Evolutionary conservation across 2,888 invertebrate genomes (phyloP), one percentile per base, ranked within the genome.

Genomic region (Hirtodrosophila histrioides): DNA sequence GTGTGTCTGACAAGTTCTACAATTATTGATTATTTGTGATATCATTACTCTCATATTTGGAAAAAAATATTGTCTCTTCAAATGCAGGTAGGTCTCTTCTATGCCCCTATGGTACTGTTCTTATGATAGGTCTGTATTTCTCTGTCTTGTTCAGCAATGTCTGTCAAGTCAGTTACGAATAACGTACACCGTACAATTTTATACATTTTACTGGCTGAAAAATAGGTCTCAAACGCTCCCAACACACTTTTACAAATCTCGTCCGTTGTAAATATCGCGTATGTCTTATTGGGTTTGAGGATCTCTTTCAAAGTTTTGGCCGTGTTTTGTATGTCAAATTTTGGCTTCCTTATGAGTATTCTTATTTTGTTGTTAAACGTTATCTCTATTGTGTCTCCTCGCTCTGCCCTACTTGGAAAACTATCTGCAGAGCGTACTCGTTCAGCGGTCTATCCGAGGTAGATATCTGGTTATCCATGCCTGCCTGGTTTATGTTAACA

Each of bases 21-120:
- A 55, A n/a, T 46, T 11, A 11, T 12, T 10, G 12, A 29, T 29
- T n/a, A 45, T 36, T 55, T 46, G 8, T n/a, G 29, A 37, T 7
- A 44, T 35, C 5, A 35, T 23, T 3, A 8, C 9, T 35, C 23
- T 53, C 9, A 53, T 11, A 31, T 33, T 27, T 10, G 55, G 33
- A 10, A 50, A 31, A 33, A 40, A 50, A 23, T 31, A 17, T 11
- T 50, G 17, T n/a, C 40, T 33, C 23, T 50, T 40, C 23, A 49
- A n/a, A n/a, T n/a, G n/a, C n/a, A n/a, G n/a, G n/a, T n/a, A n/a
- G n/a, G n/a, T n/a, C n/a, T n/a, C n/a, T n/a, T n/a, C n/a, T n/a
- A n/a, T n/a, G n/a, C n/a, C n/a, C n/a, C n/a, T n/a, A n/a, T n/a
- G n/a, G n/a, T n/a, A n/a, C n/a, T n/a, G n/a, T n/a, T n/a, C n/a